phyloP scores from a whole-genome alignment of 2,888 invertebrate genomes.

The Tetrapedia diversipes region DNA sequence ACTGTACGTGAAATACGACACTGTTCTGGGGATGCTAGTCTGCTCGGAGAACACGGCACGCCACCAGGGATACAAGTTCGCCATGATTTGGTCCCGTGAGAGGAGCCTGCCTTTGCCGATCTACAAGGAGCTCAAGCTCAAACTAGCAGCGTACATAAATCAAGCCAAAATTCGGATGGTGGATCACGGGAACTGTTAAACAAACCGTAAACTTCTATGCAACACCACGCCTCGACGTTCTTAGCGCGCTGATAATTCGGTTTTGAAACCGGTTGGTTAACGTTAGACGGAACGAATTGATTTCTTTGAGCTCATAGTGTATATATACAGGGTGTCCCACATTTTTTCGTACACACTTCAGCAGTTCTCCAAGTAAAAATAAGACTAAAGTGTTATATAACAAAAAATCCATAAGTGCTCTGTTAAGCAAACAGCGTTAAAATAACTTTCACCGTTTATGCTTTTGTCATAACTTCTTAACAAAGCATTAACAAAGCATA shows the following conservation, averaged over 20 bases:
- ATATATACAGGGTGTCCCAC: no score
- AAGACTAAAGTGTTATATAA: no score
- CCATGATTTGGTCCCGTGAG: conserved; percentile 70
- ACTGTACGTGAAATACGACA: conserved; percentile 54
- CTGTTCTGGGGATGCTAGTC: conserved; percentile 60
- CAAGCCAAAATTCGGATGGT: conserved; percentile 55
- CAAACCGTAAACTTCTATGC: conserved; percentile 47
- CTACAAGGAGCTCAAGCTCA: conserved; percentile 57
- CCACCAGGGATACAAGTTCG: conserved; percentile 60
- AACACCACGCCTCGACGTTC: background rate
- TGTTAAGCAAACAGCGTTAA: no score
- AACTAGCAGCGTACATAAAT: conserved; percentile 59
- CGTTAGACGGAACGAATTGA: background rate
- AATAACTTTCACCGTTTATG: no score
- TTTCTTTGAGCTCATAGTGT: background rate
- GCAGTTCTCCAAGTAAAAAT: no score
- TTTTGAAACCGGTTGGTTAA: background rate
- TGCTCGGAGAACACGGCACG: conserved; percentile 49
- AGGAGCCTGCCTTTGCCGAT: conserved; percentile 50
- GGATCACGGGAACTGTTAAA: conserved; percentile 61
- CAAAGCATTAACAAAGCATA: no score
- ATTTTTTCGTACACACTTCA: no score
- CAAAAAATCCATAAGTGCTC: no score
- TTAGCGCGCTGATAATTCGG: conserved; percentile 1
- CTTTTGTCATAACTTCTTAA: no score